Conservation (phyloP, 1,140 invertebrate species). For the Phymorhynchus buccinoides region DNA sequence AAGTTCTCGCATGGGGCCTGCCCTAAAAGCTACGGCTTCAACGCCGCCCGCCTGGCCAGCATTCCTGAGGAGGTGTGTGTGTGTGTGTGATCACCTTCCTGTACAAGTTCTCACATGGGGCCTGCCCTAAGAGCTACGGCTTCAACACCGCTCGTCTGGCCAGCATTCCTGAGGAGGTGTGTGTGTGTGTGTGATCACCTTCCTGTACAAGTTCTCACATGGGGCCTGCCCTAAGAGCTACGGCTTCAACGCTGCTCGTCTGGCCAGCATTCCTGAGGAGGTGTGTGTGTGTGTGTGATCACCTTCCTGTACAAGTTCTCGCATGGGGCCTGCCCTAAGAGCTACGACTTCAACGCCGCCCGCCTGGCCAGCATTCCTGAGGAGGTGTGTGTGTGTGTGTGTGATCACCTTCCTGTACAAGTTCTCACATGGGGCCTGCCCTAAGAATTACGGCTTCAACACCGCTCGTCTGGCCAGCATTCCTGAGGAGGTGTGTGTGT, state of each 20-base stretch:
- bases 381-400: too few relatives aligned
- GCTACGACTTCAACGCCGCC: slow-evolving; percentile 99
- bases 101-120: slow-evolving; percentile 91
- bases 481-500: slow-evolving; percentile 78
- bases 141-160: slow-evolving; percentile 97
- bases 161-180: slow-evolving; percentile 82
- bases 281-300: too few relatives aligned
- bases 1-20: slow-evolving; percentile 93
- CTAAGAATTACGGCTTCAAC: slow-evolving; percentile 99
- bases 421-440: slow-evolving; percentile 90
- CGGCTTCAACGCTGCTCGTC: slow-evolving; percentile 96
- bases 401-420: slow-evolving; percentile 99
- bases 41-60: slow-evolving; percentile 94
- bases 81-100: slow-evolving; percentile 98
- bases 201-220: slow-evolving; percentile 92
- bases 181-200: too few relatives aligned
- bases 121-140: slow-evolving; percentile 99
- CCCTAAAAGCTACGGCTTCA: slow-evolving; percentile 99
- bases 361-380: slow-evolving; percentile 88
- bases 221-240: slow-evolving; percentile 99
- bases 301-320: slow-evolving; percentile 97
- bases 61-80: slow-evolving; percentile 81
- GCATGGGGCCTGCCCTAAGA: slow-evolving; percentile 95
- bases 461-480: slow-evolving; percentile 94
- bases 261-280: slow-evolving; percentile 87